Percentiles rank a stretch among this genome's conserved stretches.
phyloP scores from a whole-genome alignment of 1,140 invertebrate species.

The Papilio glaucus region DNA sequence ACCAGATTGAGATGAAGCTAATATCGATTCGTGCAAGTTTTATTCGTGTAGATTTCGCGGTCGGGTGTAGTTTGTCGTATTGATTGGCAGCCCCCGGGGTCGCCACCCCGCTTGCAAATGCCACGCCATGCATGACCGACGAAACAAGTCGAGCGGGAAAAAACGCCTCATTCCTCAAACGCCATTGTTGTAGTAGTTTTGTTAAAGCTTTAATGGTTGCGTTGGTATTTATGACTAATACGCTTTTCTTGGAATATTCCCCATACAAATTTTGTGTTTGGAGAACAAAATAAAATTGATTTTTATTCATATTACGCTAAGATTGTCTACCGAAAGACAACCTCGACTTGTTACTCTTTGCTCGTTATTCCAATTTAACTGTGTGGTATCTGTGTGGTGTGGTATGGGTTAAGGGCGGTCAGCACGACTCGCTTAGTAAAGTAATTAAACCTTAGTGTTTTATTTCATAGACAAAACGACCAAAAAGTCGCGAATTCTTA shows the following conservation, averaged over 20 bases:
- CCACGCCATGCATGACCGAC: constrained; percentile 43
- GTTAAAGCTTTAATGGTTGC: constrained; percentile 12
- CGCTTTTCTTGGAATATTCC: constrained; percentile 3
- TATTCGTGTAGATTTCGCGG: constrained; percentile 39
- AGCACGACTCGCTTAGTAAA: too few relatives aligned
- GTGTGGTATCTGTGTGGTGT: too few relatives aligned
- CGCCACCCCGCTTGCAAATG: constrained; percentile 32
- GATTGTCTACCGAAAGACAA: too few relatives aligned
- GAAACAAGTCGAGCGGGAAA: constrained; percentile 44
- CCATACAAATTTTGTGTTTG: neutral
- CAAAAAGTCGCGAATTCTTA: too few relatives aligned
- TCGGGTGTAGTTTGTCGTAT: constrained; percentile 41
- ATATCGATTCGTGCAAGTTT: constrained; percentile 25
- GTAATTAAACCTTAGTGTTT: too few relatives aligned
- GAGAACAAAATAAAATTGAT: neutral
- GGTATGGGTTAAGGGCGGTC: too few relatives aligned
- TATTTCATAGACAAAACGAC: too few relatives aligned
- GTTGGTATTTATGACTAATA: constrained; percentile 19
- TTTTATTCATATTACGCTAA: too few relatives aligned
- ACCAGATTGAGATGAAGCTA: constrained; percentile 2
- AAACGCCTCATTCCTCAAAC: constrained; percentile 37
- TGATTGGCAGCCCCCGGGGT: constrained; percentile 40
- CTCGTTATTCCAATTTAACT: too few relatives aligned
- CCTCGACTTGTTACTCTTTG: too few relatives aligned
- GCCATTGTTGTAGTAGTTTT: constrained; percentile 21